Conservation (phyloP, 2,113 vertebrate species). For the Petromus typicus region DNA sequence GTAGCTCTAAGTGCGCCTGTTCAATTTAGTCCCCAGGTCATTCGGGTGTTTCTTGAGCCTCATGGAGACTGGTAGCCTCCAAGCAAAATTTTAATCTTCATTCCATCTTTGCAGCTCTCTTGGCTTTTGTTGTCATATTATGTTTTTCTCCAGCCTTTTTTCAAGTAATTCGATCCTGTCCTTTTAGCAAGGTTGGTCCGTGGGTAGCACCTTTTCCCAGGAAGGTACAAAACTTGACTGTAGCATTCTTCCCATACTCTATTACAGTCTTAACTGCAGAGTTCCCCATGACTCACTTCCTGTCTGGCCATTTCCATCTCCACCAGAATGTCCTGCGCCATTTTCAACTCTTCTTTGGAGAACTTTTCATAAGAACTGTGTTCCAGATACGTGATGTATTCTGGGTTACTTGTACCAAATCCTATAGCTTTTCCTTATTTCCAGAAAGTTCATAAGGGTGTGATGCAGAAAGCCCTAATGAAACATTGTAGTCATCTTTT, state of each 20-base stretch:
- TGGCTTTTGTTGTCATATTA: too few species aligned
- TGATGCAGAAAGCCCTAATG: conserved; percentile 95
- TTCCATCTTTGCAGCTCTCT: too few species aligned
- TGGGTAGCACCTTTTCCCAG: conserved; percentile 96
- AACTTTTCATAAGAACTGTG: conserved; percentile 92
- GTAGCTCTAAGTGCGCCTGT: too few species aligned
- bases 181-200: conserved; percentile 98
- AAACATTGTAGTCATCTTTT: conserved; percentile 99
- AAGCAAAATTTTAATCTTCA: too few species aligned
- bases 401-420: conserved; percentile 92
- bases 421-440: conserved; percentile 89
- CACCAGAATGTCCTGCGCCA: too few species aligned
- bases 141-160: conserved; percentile 97
- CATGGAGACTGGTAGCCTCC: too few species aligned
- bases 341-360: conserved; percentile 93
- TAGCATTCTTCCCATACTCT: conserved; percentile 99
- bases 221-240: conserved; percentile 97
- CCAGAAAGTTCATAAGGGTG: conserved; percentile 90
- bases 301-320: conserved; percentile 41
- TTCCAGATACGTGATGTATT: conserved; percentile 95
- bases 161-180: conserved; percentile 98
- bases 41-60: too few species aligned
- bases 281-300: conserved; percentile 96
- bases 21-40: too few species aligned
- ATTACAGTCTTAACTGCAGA: conserved; percentile 97